phyloP scores from a whole-genome alignment of 2,113 vertebrate species.

The Phrynosoma blainvillii region DNA sequence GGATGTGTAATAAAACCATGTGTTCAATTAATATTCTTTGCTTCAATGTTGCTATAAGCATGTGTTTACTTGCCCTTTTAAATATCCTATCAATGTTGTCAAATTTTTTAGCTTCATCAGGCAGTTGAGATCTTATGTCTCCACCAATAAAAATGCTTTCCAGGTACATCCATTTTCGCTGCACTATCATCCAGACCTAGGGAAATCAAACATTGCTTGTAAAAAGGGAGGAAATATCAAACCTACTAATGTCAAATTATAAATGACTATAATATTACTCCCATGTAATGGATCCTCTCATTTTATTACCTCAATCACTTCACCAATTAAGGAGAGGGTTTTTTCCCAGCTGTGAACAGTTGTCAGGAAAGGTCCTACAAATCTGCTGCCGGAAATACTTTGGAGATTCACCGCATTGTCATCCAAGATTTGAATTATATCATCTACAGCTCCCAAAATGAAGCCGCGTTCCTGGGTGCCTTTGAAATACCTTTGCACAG shows the following conservation, averaged over 20 bases:
- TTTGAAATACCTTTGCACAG: constrained; percentile 85
- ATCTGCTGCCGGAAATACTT: constrained; percentile 90
- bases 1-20: not conserved
- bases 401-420: constrained; percentile 92
- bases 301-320: constrained; percentile 90
- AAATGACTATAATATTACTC: not conserved
- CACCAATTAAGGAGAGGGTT: constrained; percentile 89
- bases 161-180: constrained; percentile 98
- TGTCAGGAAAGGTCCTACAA: constrained; percentile 90
- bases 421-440: constrained; percentile 89
- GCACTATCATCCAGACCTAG: constrained; percentile 92
- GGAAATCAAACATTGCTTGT: not conserved
- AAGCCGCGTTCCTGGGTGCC: constrained; percentile 87
- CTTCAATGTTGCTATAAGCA: not conserved
- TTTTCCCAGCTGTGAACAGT: constrained; percentile 90
- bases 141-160: constrained; percentile 94
- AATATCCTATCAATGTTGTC: constrained; percentile 87
- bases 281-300: constrained; percentile 5
- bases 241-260: not conserved
- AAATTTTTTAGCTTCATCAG: constrained; percentile 93
- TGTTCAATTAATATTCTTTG: not conserved
- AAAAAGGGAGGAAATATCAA: not conserved
- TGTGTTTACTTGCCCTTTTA: constrained; percentile 82
- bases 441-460: constrained; percentile 88
- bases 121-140: constrained; percentile 91